Evolutionary conservation across 2,797 vertebrate genomes (phyloP).

Genomic region (Sebastes kiyomatsui): DNA sequence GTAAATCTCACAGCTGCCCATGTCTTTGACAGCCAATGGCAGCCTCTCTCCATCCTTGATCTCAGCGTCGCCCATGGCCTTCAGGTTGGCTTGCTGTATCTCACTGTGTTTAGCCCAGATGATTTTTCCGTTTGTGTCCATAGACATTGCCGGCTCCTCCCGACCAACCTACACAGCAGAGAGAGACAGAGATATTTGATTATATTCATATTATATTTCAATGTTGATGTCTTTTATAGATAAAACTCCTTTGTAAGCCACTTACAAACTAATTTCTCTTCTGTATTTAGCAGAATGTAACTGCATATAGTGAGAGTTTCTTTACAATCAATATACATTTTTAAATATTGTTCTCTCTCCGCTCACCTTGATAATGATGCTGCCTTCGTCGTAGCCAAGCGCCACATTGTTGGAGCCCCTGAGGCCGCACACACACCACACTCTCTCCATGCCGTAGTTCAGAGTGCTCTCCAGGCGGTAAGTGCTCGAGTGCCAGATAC

Average conservation of each 20-base stretch:
- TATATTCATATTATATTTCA: background rate
- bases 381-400: constrained; percentile 96
- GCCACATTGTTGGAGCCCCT: constrained; percentile 97
- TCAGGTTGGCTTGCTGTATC: constrained; percentile 96
- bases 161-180: constrained; percentile 88
- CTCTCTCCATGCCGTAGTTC: constrained; percentile 98
- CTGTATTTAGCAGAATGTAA: background rate
- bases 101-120: constrained; percentile 99
- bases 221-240: background rate
- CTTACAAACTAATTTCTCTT: background rate
- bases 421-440: constrained; percentile 96
- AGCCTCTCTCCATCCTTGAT: constrained; percentile 97
- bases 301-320: background rate
- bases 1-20: constrained; percentile 99
- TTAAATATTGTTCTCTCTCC: background rate
- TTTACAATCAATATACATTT: background rate
- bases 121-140: constrained; percentile 98
- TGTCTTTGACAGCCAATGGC: constrained; percentile 96
- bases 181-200: background rate
- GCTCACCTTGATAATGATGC: constrained; percentile 97
- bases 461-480: constrained; percentile 96
- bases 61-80: constrained; percentile 97
- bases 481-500: constrained; percentile 98
- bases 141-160: constrained; percentile 98
- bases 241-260: background rate